These are phyloP conservation scores for Mythimna pallens DNA, from an alignment of 2,888 invertebrate species.

Conservation along the genomic window DNA sequence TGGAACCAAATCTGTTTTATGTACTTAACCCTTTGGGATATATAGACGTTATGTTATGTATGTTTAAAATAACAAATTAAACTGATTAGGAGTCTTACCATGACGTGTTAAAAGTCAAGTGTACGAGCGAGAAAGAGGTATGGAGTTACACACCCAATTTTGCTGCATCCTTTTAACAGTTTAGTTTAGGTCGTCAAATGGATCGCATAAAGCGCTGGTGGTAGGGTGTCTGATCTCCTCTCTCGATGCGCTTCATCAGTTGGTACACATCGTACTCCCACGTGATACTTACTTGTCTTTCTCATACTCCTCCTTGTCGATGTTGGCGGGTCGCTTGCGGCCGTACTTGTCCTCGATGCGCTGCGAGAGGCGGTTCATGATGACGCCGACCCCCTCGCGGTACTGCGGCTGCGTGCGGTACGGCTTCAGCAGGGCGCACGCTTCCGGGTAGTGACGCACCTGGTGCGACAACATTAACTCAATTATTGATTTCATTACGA, in stretches of 20 bases:
- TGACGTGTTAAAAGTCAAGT: no score
- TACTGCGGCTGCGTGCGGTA: conserved; percentile 91
- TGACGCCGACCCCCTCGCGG: conserved; percentile 88
- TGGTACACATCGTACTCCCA: neutral
- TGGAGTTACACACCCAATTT: no score
- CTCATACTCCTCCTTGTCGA: conserved; percentile 93
- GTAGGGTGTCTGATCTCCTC: neutral
- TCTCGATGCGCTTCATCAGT: neutral
- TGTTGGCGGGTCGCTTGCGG: conserved; percentile 92
- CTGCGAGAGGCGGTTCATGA: conserved; percentile 89
- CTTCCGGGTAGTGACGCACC: conserved; percentile 91
- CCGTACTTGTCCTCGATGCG: conserved; percentile 94
- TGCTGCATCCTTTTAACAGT: no score
- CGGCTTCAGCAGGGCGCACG: conserved; percentile 90
- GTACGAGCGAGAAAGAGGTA: no score
- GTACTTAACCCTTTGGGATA: no score
- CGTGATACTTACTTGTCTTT: conserved; percentile 86
- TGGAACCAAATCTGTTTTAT: no score
- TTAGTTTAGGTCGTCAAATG: no score
- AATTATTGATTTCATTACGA: neutral
- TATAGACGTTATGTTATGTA: no score
- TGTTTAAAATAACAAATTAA: no score
- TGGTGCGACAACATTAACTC: conserved; percentile 69
- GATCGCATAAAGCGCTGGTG: no score
- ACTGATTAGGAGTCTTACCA: no score